Evolutionary conservation across 2,113 vertebrate genomes (phyloP).

Genomic region (Petroica traversi): DNA sequence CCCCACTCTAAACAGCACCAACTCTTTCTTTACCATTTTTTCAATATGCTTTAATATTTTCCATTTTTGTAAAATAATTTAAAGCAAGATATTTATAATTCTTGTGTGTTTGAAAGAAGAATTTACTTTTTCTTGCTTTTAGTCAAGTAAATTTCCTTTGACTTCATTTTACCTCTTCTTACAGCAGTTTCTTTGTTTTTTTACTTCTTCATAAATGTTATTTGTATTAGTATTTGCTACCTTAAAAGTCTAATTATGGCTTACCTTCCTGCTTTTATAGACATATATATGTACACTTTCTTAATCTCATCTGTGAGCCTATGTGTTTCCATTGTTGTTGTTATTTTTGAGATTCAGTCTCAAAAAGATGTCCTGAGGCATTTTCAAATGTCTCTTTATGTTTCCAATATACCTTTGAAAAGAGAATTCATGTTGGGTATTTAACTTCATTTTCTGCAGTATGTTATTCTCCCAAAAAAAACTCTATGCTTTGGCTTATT

Average conservation of each 20-base stretch:
- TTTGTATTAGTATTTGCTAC: no score
- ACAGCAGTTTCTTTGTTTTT: background rate
- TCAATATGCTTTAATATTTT: background rate
- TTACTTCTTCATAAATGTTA: background rate
- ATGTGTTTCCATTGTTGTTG: fast-evolving
- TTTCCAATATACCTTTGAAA: background rate
- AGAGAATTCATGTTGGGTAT: background rate
- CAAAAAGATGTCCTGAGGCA: background rate
- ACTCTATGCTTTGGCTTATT: background rate
- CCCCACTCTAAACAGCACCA: background rate
- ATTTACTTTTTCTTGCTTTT: background rate
- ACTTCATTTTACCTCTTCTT: background rate
- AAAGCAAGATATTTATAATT: background rate
- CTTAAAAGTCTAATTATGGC: background rate
- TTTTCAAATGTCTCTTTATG: background rate
- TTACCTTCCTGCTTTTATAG: background rate
- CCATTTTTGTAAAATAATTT: background rate
- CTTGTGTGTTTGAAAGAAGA: background rate
- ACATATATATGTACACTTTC: fast-evolving
- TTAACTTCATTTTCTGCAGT: background rate
- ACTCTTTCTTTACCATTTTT: background rate
- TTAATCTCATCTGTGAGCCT: background rate
- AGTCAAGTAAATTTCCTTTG: background rate
- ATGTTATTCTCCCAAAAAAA: background rate
- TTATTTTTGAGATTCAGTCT: background rate